phyloP scores from a whole-genome alignment of 30 jellyfish, hydroid and myxozoan species.

The Cassiopea xamachana region DNA sequence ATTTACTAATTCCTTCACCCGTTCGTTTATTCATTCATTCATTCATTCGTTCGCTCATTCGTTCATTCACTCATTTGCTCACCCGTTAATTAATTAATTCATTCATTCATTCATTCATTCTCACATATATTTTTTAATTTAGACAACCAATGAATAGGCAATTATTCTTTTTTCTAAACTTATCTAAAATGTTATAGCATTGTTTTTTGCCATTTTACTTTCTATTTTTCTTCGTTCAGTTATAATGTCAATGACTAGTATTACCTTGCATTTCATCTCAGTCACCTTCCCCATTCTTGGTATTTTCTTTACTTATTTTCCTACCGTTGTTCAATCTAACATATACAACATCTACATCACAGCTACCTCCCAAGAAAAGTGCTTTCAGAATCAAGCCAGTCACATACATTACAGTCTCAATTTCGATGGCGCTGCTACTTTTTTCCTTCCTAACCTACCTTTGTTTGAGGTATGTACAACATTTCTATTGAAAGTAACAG shows the following conservation, averaged over 20 bases:
- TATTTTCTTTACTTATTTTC: not conserved
- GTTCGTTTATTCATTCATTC: not conserved
- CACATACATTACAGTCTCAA: conserved; percentile 77
- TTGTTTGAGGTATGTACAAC: conserved; percentile 79
- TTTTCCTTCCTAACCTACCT: conserved; percentile 81
- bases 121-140: not conserved
- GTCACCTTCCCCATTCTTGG: too few relatives aligned
- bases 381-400: conserved; percentile 73
- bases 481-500: not conserved
- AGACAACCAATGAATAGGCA: too few relatives aligned
- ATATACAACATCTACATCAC: not conserved
- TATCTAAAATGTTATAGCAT: too few relatives aligned
- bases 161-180: too few relatives aligned
- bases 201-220: too few relatives aligned
- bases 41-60: not conserved
- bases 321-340: not conserved
- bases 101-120: not conserved
- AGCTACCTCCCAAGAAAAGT: conserved; percentile 74
- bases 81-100: not conserved
- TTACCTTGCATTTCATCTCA: too few relatives aligned
- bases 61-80: not conserved
- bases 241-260: too few relatives aligned
- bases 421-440: conserved; percentile 83
- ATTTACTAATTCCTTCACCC: not conserved
- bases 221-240: too few relatives aligned